Conservation (phyloP, 1,140 invertebrate genomes). For the Magallana angulata region DNA sequence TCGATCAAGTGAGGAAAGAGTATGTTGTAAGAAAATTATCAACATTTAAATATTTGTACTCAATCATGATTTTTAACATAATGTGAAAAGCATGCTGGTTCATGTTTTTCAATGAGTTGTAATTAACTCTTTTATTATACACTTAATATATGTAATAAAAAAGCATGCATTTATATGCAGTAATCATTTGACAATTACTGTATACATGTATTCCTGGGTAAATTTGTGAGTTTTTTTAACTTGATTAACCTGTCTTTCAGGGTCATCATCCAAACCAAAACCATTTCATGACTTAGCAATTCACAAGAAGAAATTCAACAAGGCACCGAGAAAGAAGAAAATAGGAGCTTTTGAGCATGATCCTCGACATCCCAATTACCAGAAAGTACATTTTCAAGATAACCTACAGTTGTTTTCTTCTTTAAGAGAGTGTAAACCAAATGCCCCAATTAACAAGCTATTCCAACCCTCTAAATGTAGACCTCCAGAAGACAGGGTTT, state of each 20-base stretch:
- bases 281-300: too few relatives aligned
- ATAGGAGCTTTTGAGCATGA: not conserved
- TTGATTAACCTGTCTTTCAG: too few relatives aligned
- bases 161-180: not conserved
- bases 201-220: too few relatives aligned
- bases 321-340: too few relatives aligned
- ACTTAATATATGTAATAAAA: not conserved
- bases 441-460: too few relatives aligned
- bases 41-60: not conserved
- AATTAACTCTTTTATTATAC: not conserved
- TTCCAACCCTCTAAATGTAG: too few relatives aligned
- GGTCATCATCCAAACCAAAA: too few relatives aligned
- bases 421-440: slow-evolving; percentile 1
- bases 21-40: not conserved
- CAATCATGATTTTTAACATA: not conserved
- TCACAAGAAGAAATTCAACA: too few relatives aligned
- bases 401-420: not conserved
- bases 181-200: not conserved
- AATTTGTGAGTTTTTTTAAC: too few relatives aligned
- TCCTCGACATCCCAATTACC: not conserved
- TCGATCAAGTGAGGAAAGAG: not conserved
- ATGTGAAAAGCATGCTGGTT: too few relatives aligned
- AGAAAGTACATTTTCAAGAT: not conserved
- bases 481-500: too few relatives aligned
- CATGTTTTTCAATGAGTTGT: not conserved